These are phyloP conservation scores for Lerista edwardsae DNA, from an alignment of 2,797 vertebrate genomes.

Conservation along the genomic window DNA sequence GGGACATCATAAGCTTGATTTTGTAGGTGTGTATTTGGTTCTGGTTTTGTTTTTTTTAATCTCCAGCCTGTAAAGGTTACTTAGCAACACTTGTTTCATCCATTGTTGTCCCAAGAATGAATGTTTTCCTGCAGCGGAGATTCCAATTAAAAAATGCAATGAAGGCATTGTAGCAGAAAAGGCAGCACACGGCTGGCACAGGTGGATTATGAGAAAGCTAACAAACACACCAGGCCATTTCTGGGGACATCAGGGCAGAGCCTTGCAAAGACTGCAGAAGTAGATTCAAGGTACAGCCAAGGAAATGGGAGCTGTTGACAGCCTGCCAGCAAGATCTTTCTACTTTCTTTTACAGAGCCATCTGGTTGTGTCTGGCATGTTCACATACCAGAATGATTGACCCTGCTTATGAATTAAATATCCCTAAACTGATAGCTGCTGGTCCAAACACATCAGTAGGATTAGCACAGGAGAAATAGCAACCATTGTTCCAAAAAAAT, in stretches of 20 bases:
- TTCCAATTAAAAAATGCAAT: background rate
- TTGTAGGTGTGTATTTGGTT: background rate
- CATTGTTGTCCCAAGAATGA: accelerated
- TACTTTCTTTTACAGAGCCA: background rate
- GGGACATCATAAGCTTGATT: background rate
- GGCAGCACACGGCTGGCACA: background rate
- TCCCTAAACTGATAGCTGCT: background rate
- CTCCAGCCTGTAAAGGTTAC: background rate
- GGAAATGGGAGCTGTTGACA: background rate
- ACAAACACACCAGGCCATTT: background rate
- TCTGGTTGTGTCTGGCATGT: background rate
- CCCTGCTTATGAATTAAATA: background rate
- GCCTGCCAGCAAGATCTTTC: too few relatives aligned
- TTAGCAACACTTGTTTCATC: accelerated
- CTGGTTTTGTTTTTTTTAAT: background rate
- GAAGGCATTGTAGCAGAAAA: background rate
- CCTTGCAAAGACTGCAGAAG: background rate
- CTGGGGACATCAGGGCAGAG: background rate
- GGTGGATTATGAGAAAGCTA: background rate
- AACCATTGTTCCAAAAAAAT: background rate
- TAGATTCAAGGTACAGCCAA: background rate
- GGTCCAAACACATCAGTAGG: background rate
- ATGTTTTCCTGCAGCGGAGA: background rate
- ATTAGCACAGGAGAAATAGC: background rate
- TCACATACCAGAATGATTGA: background rate